These are phyloP conservation scores for Euthynnus affinis DNA, from an alignment of 2,797 vertebrate genomes.

Conservation along the genomic window DNA sequence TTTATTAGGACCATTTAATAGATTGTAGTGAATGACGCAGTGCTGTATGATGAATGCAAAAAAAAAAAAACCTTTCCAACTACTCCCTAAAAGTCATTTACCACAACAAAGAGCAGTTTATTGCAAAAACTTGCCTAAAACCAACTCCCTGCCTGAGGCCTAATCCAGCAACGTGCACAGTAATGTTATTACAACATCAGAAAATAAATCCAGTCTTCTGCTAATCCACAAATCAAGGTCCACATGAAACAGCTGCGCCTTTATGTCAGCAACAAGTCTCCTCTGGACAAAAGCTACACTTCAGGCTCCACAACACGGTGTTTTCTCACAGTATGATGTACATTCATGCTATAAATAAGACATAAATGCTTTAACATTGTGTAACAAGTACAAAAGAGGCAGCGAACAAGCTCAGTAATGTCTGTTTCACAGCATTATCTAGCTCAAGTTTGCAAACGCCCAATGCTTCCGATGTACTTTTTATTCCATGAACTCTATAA, in stretches of 20 bases:
- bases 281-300: slow-evolving; percentile 36
- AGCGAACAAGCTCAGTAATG: too few relatives aligned
- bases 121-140: slow-evolving; percentile 57
- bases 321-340: background rate
- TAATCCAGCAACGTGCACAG: slow-evolving; percentile 69
- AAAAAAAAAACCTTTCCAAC: slow-evolving; percentile 46
- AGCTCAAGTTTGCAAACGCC: too few relatives aligned
- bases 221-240: slow-evolving; percentile 77
- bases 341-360: background rate
- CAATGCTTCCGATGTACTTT: too few relatives aligned
- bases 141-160: slow-evolving; percentile 50
- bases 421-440: too few relatives aligned
- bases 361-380: background rate
- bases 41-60: slow-evolving; percentile 50
- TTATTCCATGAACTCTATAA: too few relatives aligned
- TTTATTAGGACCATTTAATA: slow-evolving; percentile 53
- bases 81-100: slow-evolving; percentile 52
- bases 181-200: slow-evolving; percentile 75
- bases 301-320: slow-evolving; percentile 7
- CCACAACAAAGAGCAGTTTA: slow-evolving; percentile 75
- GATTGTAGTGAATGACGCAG: slow-evolving; percentile 35
- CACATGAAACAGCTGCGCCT: slow-evolving; percentile 68
- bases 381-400: background rate
- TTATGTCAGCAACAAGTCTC: slow-evolving; percentile 63
- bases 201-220: slow-evolving; percentile 78